phyloP scores from a whole-genome alignment of 1,140 invertebrate species.

The Hesperophylax magnus region DNA sequence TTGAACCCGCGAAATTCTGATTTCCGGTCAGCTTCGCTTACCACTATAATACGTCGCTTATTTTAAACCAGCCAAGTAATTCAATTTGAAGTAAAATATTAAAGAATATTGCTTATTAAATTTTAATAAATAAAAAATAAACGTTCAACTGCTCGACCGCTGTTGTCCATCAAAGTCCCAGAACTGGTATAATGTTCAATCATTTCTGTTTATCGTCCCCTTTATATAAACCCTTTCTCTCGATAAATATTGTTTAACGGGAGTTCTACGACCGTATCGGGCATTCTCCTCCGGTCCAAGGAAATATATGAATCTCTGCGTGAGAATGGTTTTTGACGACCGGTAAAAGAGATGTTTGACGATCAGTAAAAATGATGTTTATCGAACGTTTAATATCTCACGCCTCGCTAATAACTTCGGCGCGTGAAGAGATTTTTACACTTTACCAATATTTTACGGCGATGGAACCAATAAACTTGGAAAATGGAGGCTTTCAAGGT shows the following conservation, averaged over 20 bases:
- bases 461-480: neutral
- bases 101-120: no score
- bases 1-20: no score
- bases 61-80: no score
- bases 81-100: no score
- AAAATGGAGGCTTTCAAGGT: neutral
- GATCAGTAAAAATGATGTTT: constrained; percentile 28
- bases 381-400: constrained; percentile 27
- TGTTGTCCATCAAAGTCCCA: no score
- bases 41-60: no score
- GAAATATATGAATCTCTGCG: constrained; percentile 29
- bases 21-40: no score
- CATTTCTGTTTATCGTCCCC: constrained; percentile 22
- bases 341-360: neutral
- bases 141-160: no score
- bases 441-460: constrained; percentile 8
- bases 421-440: constrained; percentile 11
- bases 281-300: constrained; percentile 9
- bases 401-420: constrained; percentile 5
- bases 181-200: no score
- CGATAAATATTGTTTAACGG: constrained; percentile 45
- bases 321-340: neutral
- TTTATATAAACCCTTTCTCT: constrained; percentile 40
- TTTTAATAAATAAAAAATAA: no score
- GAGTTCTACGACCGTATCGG: constrained; percentile 4